phyloP scores from a whole-genome alignment of 2,888 invertebrate genomes.

The Mycalesis mineus region DNA sequence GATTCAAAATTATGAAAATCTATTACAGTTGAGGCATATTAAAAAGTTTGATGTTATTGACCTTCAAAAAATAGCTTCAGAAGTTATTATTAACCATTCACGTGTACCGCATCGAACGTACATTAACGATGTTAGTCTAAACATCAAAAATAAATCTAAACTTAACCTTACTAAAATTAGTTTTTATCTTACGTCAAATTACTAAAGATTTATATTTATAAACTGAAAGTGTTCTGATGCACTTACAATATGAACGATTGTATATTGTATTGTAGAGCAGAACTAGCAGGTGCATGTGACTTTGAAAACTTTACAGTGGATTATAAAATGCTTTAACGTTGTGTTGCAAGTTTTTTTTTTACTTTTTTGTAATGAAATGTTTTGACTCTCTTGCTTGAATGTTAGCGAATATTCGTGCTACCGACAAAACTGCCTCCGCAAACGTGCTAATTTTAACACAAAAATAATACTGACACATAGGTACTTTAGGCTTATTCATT shows the following conservation, averaged over 20 bases:
- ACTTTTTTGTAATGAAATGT: too few species aligned
- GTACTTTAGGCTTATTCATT: too few species aligned
- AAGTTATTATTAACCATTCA: slow-evolving; percentile 1
- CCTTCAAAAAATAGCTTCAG: neutral
- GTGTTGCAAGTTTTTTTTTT: neutral
- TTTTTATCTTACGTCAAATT: slow-evolving; percentile 20
- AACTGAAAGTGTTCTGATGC: neutral
- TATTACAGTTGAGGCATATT: neutral
- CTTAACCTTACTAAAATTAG: slow-evolving; percentile 2
- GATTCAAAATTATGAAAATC: too few species aligned
- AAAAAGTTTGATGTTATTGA: neutral
- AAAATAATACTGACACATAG: too few species aligned
- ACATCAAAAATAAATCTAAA: neutral
- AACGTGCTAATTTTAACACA: too few species aligned
- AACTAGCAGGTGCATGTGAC: neutral
- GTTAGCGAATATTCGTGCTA: too few species aligned
- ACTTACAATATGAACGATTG: too few species aligned
- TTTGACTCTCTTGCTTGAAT: too few species aligned
- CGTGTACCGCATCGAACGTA: neutral
- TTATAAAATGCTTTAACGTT: neutral
- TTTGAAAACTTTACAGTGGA: neutral
- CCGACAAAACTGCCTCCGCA: too few species aligned
- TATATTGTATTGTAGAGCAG: too few species aligned
- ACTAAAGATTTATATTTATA: slow-evolving; percentile 8
- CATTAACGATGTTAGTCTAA: neutral